Evolutionary conservation across 2,797 vertebrate genomes (phyloP).

Genomic region (Okamejei kenojei): DNA sequence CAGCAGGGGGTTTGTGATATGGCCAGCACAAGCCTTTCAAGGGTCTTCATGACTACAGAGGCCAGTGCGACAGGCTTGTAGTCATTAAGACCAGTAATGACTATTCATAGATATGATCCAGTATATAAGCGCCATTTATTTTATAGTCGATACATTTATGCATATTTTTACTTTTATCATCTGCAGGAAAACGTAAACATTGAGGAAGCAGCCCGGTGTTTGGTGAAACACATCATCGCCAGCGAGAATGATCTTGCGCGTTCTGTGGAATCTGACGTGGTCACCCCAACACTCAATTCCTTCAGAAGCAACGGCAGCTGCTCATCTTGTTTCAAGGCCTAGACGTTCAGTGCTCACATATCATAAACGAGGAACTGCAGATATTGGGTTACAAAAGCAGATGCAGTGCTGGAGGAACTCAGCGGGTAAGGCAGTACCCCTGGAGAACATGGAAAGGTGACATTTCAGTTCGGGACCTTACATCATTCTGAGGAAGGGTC

Average conservation of each 20-base stretch:
- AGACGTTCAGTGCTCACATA: slow-evolving; percentile 39
- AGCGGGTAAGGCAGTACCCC: no score
- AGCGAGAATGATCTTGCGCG: slow-evolving; percentile 79
- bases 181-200: slow-evolving; percentile 90
- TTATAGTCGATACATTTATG: not conserved
- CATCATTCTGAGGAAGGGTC: no score
- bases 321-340: slow-evolving; percentile 77
- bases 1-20: no score
- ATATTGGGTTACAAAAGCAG: no score
- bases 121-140: not conserved
- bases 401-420: no score
- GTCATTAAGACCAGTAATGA: no score
- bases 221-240: slow-evolving; percentile 94
- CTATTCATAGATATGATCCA: not conserved
- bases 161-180: slow-evolving; percentile 35
- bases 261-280: slow-evolving; percentile 68
- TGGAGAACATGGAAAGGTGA: no score
- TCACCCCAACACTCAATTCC: slow-evolving; percentile 74
- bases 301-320: slow-evolving; percentile 64
- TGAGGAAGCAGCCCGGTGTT: slow-evolving; percentile 80
- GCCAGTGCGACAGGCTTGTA: no score
- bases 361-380: not conserved
- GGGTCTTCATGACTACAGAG: no score
- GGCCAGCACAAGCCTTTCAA: no score
- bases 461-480: no score